These are phyloP conservation scores for Rapana venosa DNA, from an alignment of 2,888 invertebrate species.

Conservation along the genomic window DNA sequence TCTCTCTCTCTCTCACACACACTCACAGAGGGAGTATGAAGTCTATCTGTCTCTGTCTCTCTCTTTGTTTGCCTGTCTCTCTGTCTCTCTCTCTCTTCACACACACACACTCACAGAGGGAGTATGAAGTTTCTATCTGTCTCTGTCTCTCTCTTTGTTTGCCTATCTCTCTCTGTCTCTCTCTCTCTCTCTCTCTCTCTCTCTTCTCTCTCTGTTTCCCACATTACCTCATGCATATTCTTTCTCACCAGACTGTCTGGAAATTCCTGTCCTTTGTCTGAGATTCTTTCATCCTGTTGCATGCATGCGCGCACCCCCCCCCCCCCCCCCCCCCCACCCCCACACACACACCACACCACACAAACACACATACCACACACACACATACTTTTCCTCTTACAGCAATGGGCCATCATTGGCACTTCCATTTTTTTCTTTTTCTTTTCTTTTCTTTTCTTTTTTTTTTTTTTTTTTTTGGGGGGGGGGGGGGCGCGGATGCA, in stretches of 20 bases:
- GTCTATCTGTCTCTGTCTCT: background rate
- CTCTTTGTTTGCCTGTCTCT: too few species aligned
- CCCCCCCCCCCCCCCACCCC: background rate
- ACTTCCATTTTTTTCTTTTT: too few species aligned
- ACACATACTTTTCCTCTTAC: background rate
- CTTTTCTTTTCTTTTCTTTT: too few species aligned
- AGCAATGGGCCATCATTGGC: too few species aligned
- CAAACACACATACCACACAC: slow-evolving; percentile 3
- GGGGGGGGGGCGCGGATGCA: too few species aligned
- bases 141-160: background rate
- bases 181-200: background rate
- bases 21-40: too few species aligned
- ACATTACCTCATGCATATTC: background rate
- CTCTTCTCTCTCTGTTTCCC: background rate
- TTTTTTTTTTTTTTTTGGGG: too few species aligned
- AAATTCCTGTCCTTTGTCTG: too few species aligned
- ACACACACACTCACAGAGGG: background rate
- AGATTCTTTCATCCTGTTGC: too few species aligned
- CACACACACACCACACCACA: background rate
- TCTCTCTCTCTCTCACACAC: too few species aligned
- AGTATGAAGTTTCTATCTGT: background rate
- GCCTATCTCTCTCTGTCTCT: background rate
- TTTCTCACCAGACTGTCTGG: too few species aligned
- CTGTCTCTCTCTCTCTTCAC: too few species aligned
- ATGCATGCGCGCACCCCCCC: background rate